Base-by-base conservation (phyloP, 2,888 invertebrate genomes). In the Branchellion lobata region DNA sequence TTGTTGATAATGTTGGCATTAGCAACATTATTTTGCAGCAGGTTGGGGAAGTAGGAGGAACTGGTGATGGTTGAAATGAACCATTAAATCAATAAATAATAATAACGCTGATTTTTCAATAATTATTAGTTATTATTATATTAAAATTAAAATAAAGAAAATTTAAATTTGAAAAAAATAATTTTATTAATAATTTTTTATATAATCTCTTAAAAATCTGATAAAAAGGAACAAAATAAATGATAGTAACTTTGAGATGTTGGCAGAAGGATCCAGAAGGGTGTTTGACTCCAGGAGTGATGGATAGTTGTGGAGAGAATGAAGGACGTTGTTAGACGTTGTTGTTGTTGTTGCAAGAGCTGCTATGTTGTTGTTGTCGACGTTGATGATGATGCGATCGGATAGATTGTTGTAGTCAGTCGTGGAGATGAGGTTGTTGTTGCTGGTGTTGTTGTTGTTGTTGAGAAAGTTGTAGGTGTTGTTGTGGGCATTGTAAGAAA, bases 381-480 rank as follows among this genome's bases (percentile, higher is more conserved):
- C 61, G 24, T 57, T 57, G 61, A 57, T 57, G 61, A 57, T 57
- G 61, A 57, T 57, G 21, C 61, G 61, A 57, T 57, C 61, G 21
- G 21, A 24, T 5, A 57, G 61, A n/a, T 57, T 57, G 24, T 57
- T 57, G 24, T 18, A 57, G 3, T n/a, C 61, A 57, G 21, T 57
- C 21, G 21, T 18, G 3, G 61, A 57, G 21, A 57, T 57, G 61
- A 57, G 21, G 61, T 57, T 57, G 24, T 57, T 57, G 24, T 24
- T 57, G 61, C 24, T 57, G 61, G 5, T 57, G 24, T 57, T 57
- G 8, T 14, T 14, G 18, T 14, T 14, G 47, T 47, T 47, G 18
- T 18, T 47, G 24, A 24, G n/a, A n/a, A 14, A 24, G 61, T 57
- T 57, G 61, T 57, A 57, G 24, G 5, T 57, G 61, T 57, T 57